A percentile compares a stretch with the other conserved stretches of the same genome.
Conservation (phyloP, 2,797 vertebrate species). For the Peromyscus nudipes region DNA sequence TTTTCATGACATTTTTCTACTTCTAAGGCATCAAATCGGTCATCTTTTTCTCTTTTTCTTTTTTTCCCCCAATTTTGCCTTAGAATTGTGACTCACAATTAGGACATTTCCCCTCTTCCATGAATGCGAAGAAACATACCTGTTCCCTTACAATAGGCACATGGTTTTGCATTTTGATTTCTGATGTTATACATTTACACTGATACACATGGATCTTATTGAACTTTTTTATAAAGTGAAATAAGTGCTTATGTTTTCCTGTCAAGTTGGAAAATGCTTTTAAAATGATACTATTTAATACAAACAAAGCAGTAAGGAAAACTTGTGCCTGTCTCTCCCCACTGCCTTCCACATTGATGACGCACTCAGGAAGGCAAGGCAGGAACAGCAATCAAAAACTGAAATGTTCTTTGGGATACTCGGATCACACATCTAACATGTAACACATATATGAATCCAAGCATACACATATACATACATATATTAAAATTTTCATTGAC, state of each 20-base stretch:
- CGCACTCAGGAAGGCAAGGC: background rate
- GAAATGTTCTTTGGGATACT: background rate
- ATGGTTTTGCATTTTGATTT: background rate
- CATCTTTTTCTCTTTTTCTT: background rate
- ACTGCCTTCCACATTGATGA: background rate
- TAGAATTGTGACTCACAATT: background rate
- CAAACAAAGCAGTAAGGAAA: background rate
- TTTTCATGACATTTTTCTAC: conserved; percentile 35
- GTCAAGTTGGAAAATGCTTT: background rate
- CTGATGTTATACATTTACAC: background rate
- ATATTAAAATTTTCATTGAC: background rate
- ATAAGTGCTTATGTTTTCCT: background rate
- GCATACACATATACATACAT: background rate
- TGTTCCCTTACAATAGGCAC: conserved; percentile 23
- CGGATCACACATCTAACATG: background rate
- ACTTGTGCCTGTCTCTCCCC: background rate
- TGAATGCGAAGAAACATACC: background rate
- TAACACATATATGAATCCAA: background rate
- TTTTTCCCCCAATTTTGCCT: background rate
- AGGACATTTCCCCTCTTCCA: background rate
- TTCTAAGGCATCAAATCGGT: conserved; percentile 22
- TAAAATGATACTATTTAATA: background rate
- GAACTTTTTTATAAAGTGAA: conserved; percentile 16
- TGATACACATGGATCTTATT: background rate
- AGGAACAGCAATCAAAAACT: background rate